Base-by-base conservation (phyloP, 2,113 vertebrate species). In the Anarrhichthys ocellatus region DNA sequence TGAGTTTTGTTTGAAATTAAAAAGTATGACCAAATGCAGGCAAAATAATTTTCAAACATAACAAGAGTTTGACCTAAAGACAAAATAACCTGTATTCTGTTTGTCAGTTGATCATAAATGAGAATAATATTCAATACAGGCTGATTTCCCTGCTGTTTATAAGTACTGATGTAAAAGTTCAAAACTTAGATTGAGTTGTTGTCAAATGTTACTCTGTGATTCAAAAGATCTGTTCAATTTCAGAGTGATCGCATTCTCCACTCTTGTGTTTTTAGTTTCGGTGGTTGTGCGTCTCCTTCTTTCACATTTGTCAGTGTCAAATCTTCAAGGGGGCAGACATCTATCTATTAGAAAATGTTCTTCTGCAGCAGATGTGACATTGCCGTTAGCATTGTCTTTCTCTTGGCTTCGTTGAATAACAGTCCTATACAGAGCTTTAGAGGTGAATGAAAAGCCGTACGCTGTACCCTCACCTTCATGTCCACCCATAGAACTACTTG, bases 341-440 rank as follows among this genome's bases (percentile, higher is more conserved):
- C 29, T 78, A 27, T 67, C 29, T 79, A 34, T 82, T 56, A 27
- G 32, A 79, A 48, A 42, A 27, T n/a, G 34, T 81, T 80, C 46
- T 13, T 9, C 66, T 72, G 62, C 82, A 71, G 63, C 11, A 3
- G 54, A 80, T 48, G 27, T 74, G 54, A 72, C 75, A 75, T 54
- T 85, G 82, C 72, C 58, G 72, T 34, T 24, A 44, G 54, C 68
- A 71, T 85, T 27, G 74, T 68, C 50, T 85, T 84, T 81, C 52
- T 63, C 18, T 66, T 46, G 18, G 24, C 59, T 79, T 13, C 72
- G 73, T 78, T 87, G 77, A 87, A 68, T 87, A 81, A 82, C 32
- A 40, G 72, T 78, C 46, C 40, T 59, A 63, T 66, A 71, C 61
- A 66, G 40, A 61, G 24, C 50, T 88, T 72, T 80, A 75, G 75